Evolutionary conservation across 2,113 vertebrate genomes (phyloP), one percentile per base, ranked within the genome.

Genomic region (Pterocles gutturalis): DNA sequence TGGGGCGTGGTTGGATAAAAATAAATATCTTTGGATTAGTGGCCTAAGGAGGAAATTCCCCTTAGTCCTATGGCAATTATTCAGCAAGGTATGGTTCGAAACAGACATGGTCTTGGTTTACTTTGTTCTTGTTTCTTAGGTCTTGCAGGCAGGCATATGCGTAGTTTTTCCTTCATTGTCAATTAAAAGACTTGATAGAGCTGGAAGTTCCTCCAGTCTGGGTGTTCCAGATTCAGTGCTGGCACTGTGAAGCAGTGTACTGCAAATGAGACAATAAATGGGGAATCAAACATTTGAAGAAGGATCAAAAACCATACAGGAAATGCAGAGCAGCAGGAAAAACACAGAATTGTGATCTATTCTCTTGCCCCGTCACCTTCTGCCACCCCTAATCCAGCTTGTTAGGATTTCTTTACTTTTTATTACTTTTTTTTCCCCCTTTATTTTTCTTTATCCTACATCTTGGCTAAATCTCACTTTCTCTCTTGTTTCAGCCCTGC

Each of bases 381-480:
- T 0, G 3, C 8, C 11, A 11, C 6, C 9, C 5, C 8, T n/a
- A 46, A 1, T 38, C 18, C 28, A 51, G 4, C 1, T 67, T 20
- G 34, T 7, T n/a, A 51, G 13, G 11, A 43, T 60, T 83, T 58
- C 9, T 87, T 62, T 70, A 31, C 17, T n/a, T 89, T 48, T 57
- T 61, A 3, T 26, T 49, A 1, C 4, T 58, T 78, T 24, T 19
- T 43, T 3, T 41, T 14, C 13, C 6, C 5, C 26, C 9, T 55
- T 62, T 58, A 2, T 80, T 80, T 83, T 83, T 58, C 41, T 83
- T 41, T 48, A 38, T 43, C 9, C 16, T 8, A 6, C 28, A 71
- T 15, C 55, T 75, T 62, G 88, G 16, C 54, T 77, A 81, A 55
- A 60, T 72, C 36, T 34, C 4, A 3, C 58, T 86, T 86, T 75